Evolutionary conservation across 2,888 invertebrate genomes (phyloP).

Genomic region (Athalia cordata): DNA sequence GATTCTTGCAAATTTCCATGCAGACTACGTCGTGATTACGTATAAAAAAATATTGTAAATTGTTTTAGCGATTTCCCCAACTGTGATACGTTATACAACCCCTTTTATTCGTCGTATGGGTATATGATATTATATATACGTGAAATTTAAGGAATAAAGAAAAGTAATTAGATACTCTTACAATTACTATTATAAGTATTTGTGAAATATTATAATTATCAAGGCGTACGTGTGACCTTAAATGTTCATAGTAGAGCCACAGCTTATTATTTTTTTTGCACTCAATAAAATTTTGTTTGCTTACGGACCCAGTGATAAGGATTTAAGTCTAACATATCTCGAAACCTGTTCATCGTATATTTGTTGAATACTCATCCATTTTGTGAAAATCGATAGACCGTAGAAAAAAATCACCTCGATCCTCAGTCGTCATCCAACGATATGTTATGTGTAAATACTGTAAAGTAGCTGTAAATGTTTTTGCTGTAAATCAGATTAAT

Average conservation of each 20-base stretch:
- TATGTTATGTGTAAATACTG: slow-evolving; percentile 53
- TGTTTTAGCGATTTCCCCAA: slow-evolving; percentile 41
- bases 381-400: slow-evolving; percentile 1
- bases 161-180: slow-evolving; percentile 11
- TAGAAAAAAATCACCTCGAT: slow-evolving; percentile 42
- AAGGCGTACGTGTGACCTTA: too few species aligned
- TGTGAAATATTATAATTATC: too few species aligned
- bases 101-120: slow-evolving; percentile 22
- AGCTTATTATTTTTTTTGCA: too few species aligned
- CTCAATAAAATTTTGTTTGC: too few species aligned
- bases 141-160: slow-evolving; percentile 47
- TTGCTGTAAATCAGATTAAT: slow-evolving; percentile 56
- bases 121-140: slow-evolving; percentile 49
- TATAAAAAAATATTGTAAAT: background rate
- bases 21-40: too few species aligned
- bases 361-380: too few species aligned
- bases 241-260: too few species aligned
- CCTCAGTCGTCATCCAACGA: slow-evolving; percentile 51
- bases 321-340: too few species aligned
- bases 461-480: slow-evolving; percentile 57
- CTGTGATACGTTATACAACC: slow-evolving; percentile 38
- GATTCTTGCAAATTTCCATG: too few species aligned
- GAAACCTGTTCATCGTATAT: too few species aligned
- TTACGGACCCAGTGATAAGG: too few species aligned
- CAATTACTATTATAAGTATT: too few species aligned